These are phyloP conservation scores for Polydrusus cervinus DNA, from an alignment of 2,888 invertebrate genomes.

Conservation along the genomic window DNA sequence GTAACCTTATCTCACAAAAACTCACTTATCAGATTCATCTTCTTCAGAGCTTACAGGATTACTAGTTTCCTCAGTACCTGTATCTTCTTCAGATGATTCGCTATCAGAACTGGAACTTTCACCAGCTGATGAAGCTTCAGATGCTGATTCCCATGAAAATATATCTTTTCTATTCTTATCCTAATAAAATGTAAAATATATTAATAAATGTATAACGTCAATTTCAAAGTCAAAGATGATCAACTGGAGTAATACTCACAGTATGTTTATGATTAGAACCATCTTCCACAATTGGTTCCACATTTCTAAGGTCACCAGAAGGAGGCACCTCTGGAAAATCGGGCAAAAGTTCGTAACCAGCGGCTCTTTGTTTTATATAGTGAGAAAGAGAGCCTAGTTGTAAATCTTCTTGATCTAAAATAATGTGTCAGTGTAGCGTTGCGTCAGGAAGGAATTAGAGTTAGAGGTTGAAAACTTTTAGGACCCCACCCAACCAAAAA, in stretches of 20 bases:
- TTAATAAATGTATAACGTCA: neutral
- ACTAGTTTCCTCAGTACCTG: slow-evolving; percentile 61
- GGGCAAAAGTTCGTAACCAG: slow-evolving; percentile 93
- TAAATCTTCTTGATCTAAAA: slow-evolving; percentile 85
- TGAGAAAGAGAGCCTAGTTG: slow-evolving; percentile 97
- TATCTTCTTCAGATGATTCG: slow-evolving; percentile 60
- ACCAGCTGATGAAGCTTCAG: slow-evolving; percentile 68
- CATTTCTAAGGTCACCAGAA: slow-evolving; percentile 85
- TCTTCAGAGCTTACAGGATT: slow-evolving; percentile 58
- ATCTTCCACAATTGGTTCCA: slow-evolving; percentile 72
- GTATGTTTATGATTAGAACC: slow-evolving; percentile 63
- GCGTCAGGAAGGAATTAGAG: too few species aligned
- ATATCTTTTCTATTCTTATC: slow-evolving; percentile 57
- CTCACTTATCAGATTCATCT: slow-evolving; percentile 57
- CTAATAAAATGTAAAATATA: slow-evolving; percentile 43
- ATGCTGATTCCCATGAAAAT: slow-evolving; percentile 67
- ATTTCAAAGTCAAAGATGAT: too few species aligned
- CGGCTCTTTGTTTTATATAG: slow-evolving; percentile 89
- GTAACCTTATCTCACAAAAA: slow-evolving; percentile 9
- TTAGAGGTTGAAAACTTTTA: too few species aligned
- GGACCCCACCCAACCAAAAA: too few species aligned
- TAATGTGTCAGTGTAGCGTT: neutral
- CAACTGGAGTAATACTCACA: slow-evolving; percentile 49
- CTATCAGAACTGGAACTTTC: slow-evolving; percentile 61
- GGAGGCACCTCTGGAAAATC: slow-evolving; percentile 85